A percentile compares a stretch with the other conserved stretches of the same genome.
Conservation (phyloP, 2,113 vertebrate genomes). For the Orthonyx spaldingii region DNA sequence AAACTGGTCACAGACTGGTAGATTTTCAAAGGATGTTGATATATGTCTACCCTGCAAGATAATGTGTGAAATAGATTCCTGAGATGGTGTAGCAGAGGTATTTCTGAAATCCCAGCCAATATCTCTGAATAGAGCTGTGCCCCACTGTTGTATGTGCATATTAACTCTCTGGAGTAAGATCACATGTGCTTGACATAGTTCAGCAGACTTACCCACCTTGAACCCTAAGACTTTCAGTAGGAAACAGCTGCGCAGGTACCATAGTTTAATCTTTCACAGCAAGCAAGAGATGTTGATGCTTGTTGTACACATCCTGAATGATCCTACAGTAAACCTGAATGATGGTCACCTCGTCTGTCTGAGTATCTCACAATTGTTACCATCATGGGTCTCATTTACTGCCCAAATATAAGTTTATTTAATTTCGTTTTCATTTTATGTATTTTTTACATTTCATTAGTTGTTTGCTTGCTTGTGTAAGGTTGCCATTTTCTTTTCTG, state of each 20-base stretch:
- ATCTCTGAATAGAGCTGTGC: neutral
- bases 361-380: neutral
- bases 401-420: neutral
- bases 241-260: neutral
- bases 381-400: neutral
- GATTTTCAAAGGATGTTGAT: neutral
- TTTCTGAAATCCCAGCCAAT: neutral
- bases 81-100: neutral
- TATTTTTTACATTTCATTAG: neutral
- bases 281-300: neutral
- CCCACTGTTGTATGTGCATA: rapidly evolving
- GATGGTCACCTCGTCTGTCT: rapidly evolving
- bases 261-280: neutral
- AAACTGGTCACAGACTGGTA: neutral
- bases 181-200: rapidly evolving
- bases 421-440: neutral
- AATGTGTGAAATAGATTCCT: neutral
- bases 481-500: neutral
- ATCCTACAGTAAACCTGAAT: neutral
- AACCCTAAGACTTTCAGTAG: neutral
- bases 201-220: neutral
- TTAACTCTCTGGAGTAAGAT: neutral
- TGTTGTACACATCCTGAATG: neutral
- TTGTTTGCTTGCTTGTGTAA: neutral
- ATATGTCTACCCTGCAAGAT: neutral